These are phyloP conservation scores for Oeneis ivallda DNA, from an alignment of 2,888 invertebrate genomes.

Conservation along the genomic window DNA sequence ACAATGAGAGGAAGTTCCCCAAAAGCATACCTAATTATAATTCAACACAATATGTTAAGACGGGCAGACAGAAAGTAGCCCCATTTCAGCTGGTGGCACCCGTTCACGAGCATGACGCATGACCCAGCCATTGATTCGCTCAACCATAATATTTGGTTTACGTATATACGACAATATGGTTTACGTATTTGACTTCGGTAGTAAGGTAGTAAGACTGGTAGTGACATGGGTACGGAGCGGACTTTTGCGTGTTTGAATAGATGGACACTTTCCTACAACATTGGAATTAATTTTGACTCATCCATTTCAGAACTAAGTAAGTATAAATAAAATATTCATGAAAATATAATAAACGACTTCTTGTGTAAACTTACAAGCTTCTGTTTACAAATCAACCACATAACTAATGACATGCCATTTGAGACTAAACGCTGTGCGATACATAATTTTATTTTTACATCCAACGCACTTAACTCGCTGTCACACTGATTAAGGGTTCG, in stretches of 20 bases:
- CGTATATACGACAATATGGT: too few species aligned
- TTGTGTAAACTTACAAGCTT: background rate
- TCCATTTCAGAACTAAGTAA: background rate
- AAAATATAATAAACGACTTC: background rate
- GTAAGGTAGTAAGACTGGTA: too few species aligned
- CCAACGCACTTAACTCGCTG: slow-evolving; percentile 14
- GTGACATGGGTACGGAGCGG: background rate
- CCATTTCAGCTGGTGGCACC: too few species aligned
- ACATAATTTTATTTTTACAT: slow-evolving; percentile 16
- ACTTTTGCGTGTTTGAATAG: background rate
- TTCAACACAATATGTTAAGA: too few species aligned
- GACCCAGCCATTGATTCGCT: too few species aligned
- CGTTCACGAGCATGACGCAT: too few species aligned
- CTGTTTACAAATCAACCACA: background rate
- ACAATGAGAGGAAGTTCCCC: too few species aligned
- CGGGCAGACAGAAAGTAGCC: too few species aligned
- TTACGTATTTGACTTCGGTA: too few species aligned
- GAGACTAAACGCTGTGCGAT: slow-evolving; percentile 14
- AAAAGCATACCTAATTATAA: too few species aligned
- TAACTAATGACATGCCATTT: slow-evolving; percentile 17
- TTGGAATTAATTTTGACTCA: background rate
- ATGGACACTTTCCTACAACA: background rate
- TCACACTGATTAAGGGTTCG: slow-evolving; percentile 20
- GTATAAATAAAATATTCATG: slow-evolving; percentile 3
- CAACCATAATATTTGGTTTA: too few species aligned